Base-by-base conservation (phyloP, 2,113 vertebrate species). In the Sinocyclocheilus rhinocerous region DNA sequence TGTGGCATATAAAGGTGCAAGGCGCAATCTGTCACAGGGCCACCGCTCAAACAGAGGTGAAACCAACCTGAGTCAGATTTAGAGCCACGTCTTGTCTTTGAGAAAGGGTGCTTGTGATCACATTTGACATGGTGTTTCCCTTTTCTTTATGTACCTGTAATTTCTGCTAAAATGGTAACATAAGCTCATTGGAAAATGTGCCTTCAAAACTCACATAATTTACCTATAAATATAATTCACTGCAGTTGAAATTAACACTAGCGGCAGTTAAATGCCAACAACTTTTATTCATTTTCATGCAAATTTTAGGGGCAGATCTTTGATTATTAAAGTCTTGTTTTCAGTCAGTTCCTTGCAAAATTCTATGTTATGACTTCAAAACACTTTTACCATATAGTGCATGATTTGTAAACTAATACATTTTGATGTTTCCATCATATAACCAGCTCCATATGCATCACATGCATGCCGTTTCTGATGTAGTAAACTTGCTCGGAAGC, bases 1-100 rank as follows among this genome's bases (percentile, higher is more conserved):
- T 87, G 85, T 55, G 48, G 83, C 52, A 85, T 84, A 89, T 89
- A 87, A 86, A 89, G 77, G 83, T 76, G 70, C 83, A 67, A 73
- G 55, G 81, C 39, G 42, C 85, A 84, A 87, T 89, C 85, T 89
- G 85, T 89, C 85, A 65, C 52, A 50, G 72, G 48, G 42, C 70
- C 83, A 63, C 57, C 22, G 2, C 18, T 75, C 76, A 89, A 88
- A 85, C 70, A 87, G 55, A 72, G 83, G 69, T 50, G 4, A 70
- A 81, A 83, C 72, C 78, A 82, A 63, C 82, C 76, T 33, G 81
- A 86, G 42, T 26, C 39, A 39, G 33, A 83, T 70, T 77, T 89
- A 48, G 36, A 39, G 39, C n/a, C 39, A 73, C 39, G 42, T 85
- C 81, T 85, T 55, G 81, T 83, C 26, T 55, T 81, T 67, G 45